phyloP scores from a whole-genome alignment of 2,888 invertebrate species.

The Camponotus fellah region DNA sequence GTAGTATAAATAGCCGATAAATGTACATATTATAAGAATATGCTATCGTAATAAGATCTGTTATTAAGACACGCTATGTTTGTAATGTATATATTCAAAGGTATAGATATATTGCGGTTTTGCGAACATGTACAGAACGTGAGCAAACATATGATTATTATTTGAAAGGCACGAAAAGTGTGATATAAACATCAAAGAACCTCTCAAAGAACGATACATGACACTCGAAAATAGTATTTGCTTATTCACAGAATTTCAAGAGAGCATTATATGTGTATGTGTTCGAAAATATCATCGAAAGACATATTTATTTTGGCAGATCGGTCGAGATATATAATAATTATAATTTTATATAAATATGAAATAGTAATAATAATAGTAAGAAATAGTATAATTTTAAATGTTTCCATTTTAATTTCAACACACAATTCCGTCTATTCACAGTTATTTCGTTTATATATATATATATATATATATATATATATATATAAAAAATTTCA shows the following conservation, averaged over 20 bases:
- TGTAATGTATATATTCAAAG: not conserved
- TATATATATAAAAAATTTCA: too few species aligned
- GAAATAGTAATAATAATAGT: too few species aligned
- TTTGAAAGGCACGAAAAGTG: not conserved
- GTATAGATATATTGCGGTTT: not conserved
- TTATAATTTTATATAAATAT: too few species aligned
- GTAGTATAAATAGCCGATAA: not conserved
- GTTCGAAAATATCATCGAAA: not conserved
- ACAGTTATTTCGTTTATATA: not conserved
- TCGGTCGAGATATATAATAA: too few species aligned
- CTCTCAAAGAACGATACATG: not conserved
- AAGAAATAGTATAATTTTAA: conserved; percentile 1
- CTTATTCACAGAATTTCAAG: not conserved
- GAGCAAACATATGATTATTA: conserved; percentile 21
- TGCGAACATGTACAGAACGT: not conserved
- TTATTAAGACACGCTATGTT: conserved; percentile 1
- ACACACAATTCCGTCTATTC: not conserved
- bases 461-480: too few species aligned
- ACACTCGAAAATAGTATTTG: not conserved
- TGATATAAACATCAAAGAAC: not conserved
- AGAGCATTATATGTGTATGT: not conserved
- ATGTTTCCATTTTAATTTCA: not conserved
- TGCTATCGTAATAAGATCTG: conserved; percentile 9
- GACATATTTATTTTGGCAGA: not conserved
- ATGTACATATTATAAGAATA: conserved; percentile 7